phyloP scores from a whole-genome alignment of 2,797 vertebrate species.

The Xiphophorus birchmanni region DNA sequence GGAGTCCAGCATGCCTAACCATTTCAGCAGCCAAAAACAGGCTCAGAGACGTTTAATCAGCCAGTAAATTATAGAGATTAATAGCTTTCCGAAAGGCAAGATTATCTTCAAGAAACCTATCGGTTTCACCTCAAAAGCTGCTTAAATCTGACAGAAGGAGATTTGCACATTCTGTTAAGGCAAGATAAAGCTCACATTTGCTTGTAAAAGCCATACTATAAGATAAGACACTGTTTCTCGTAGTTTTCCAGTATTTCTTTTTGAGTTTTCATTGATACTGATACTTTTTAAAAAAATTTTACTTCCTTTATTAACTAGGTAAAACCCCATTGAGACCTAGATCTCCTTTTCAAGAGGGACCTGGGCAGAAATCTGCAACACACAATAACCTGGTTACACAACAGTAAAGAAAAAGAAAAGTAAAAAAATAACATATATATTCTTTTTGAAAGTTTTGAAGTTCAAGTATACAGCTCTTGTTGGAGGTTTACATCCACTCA shows the following conservation, averaged over 20 bases:
- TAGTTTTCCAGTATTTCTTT: not conserved
- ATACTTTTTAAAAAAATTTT: not conserved
- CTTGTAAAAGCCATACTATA: slow-evolving; percentile 10
- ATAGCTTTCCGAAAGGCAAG: slow-evolving; percentile 51
- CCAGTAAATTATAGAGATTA: slow-evolving; percentile 72
- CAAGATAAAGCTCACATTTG: slow-evolving; percentile 42
- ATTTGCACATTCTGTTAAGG: slow-evolving; percentile 30
- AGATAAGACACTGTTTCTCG: not conserved
- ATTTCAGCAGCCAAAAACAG: slow-evolving; percentile 64
- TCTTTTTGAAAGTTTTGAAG: not conserved
- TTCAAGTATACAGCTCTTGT: not conserved
- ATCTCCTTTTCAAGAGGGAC: no score
- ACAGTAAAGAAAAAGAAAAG: no score
- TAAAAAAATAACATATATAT: not conserved
- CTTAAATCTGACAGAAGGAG: slow-evolving; percentile 34
- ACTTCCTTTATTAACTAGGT: no score
- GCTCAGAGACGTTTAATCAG: slow-evolving; percentile 68
- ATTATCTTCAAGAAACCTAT: slow-evolving; percentile 55
- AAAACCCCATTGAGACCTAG: no score
- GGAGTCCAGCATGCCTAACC: slow-evolving; percentile 23
- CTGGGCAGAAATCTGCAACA: no score
- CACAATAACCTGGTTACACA: no score
- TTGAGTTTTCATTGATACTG: not conserved
- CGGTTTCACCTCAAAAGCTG: slow-evolving; percentile 49
- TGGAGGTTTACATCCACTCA: not conserved